Percentiles rank a stretch among this genome's conserved stretches.
Conservation (phyloP, 2,888 invertebrate genomes). For the Ochlodes sylvanus region DNA sequence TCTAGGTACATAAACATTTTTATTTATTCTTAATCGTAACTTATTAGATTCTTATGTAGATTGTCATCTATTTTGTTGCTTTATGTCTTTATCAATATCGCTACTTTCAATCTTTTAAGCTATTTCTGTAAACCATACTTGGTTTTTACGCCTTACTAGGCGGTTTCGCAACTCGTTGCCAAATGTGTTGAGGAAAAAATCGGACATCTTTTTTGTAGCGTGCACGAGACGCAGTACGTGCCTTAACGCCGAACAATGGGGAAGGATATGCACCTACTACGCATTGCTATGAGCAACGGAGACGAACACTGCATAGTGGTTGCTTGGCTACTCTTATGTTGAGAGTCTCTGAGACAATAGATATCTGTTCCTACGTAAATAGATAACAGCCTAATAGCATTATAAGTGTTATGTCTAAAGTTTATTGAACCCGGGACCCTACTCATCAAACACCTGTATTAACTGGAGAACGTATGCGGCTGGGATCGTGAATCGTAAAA, state of each 20-base stretch:
- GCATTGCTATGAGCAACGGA: constrained; percentile 28
- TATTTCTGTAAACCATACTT: not conserved
- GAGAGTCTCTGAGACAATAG: constrained; percentile 25
- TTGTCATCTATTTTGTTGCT: not conserved
- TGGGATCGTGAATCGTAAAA: too few relatives aligned
- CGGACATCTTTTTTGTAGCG: constrained; percentile 18
- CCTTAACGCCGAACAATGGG: constrained; percentile 29
- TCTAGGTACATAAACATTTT: too few relatives aligned
- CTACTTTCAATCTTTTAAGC: not conserved
- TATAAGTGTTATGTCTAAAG: not conserved
- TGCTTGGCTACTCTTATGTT: constrained; percentile 23
- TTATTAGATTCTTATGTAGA: too few relatives aligned
- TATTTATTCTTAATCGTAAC: too few relatives aligned
- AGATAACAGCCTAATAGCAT: constrained; percentile 15
- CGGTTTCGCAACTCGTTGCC: constrained; percentile 22
- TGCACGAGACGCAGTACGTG: constrained; percentile 25
- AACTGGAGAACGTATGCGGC: too few relatives aligned
- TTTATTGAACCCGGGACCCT: too few relatives aligned
- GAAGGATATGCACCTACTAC: constrained; percentile 33
- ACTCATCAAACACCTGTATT: too few relatives aligned
- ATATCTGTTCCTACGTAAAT: constrained; percentile 15
- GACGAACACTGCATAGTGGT: constrained; percentile 29
- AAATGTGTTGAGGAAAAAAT: constrained; percentile 20
- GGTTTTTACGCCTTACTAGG: too few relatives aligned
- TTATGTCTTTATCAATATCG: not conserved